Percentiles rank a stretch among this genome's conserved stretches.
Evolutionary conservation across 2,888 invertebrate species (phyloP).

Genomic region (Cephus spinipes): DNA sequence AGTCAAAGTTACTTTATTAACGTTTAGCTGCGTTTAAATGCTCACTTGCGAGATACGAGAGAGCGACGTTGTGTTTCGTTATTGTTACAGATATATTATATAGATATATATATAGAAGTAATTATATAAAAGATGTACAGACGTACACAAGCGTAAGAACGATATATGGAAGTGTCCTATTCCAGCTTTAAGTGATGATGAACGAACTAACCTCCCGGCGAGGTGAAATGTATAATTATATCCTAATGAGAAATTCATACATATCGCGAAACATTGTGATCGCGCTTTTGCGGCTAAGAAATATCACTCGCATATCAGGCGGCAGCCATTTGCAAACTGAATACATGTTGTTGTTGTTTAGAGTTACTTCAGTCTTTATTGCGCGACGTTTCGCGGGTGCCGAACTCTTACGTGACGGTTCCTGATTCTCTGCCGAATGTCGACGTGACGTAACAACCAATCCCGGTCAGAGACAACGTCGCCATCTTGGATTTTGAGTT

Average conservation of each 20-base stretch:
- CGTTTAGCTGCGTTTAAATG: not conserved
- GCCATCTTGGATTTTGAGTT: not conserved
- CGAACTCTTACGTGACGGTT: not conserved
- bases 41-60: not conserved
- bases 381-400: not conserved
- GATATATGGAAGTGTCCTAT: constrained; percentile 34
- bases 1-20: not conserved
- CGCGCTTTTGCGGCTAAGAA: constrained; percentile 58
- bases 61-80: constrained; percentile 27
- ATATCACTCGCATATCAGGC: constrained; percentile 61
- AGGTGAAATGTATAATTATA: not conserved
- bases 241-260: constrained; percentile 12
- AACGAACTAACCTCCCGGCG: not conserved
- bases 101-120: constrained; percentile 13
- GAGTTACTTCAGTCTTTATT: not conserved
- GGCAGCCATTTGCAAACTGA: constrained; percentile 34
- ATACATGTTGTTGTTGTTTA: not conserved
- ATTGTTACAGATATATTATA: constrained; percentile 31
- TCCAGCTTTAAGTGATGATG: constrained; percentile 26
- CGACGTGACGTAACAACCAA: not conserved
- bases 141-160: constrained; percentile 12
- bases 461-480: not conserved
- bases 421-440: not conserved
- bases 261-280: constrained; percentile 42
- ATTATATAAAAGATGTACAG: constrained; percentile 16